Base-by-base conservation (phyloP, 2,113 vertebrate species). In the Chinchilla lanigera region DNA sequence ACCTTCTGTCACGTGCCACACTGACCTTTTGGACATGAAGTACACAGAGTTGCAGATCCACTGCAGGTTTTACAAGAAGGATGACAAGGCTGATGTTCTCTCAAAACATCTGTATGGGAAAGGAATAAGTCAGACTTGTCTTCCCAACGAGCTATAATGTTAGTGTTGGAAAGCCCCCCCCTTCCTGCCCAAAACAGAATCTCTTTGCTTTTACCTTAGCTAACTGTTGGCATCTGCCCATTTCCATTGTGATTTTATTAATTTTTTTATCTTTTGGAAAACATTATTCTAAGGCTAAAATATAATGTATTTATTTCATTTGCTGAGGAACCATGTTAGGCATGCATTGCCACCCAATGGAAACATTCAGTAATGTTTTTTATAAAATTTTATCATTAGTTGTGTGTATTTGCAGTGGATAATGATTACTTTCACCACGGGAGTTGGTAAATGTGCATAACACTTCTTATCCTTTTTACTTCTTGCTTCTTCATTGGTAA, bases 21-120 rank as follows among this genome's bases (percentile, higher is more conserved):
- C 97, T 98, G 97, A 99, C 99, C 99, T 98, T 98, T 35, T 7
- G 38, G 38, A 98, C 99, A 99, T 0, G 99, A 99, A 88, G 98
- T 98, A 92, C 99, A 99, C 30, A 97, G 13, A 0, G 97, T 81
- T 26, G 89, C 95, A 24, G 95, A 96, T 88, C 89, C 97, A 44
- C 90, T 93, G 95, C 99, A 99, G 22, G 99, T 99, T 96, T 94
- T 97, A 97, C 99, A 99, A 56, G 98, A 98, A 65, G 86, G 10
- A 93, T 99, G 87, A 95, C 99, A 99, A 30, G 12, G 52, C 78
- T 98, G 96, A 90, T 26, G 17, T 69, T 63, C 82, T 7, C 65
- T 35, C 75, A 65, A 78, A 61, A 78, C 47, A 44, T 90, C 99
- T 99, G 71, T 71, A 69, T 9, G 93, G 90, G n/a, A 50, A 54